Conservation (phyloP, 2,797 vertebrate genomes). For the Rhinichthys osculus region DNA sequence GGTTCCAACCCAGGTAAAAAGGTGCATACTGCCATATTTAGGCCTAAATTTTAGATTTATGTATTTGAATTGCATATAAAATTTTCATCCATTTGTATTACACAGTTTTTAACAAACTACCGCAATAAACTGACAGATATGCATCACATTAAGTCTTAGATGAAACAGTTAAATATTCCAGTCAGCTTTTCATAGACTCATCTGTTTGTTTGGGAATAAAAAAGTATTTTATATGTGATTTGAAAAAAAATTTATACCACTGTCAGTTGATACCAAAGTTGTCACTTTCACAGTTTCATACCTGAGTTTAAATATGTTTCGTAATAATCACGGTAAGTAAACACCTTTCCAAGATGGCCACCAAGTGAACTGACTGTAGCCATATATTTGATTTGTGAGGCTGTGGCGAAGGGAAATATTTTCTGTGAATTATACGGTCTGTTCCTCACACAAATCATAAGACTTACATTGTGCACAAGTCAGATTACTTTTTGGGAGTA, state of each 20-base stretch:
- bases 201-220: not conserved
- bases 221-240: not conserved
- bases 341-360: not conserved
- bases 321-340: not conserved
- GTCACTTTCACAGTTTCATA: not conserved
- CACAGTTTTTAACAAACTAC: too few species aligned
- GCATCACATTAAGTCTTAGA: too few species aligned
- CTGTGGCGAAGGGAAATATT: not conserved
- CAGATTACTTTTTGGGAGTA: not conserved
- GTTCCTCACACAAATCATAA: not conserved
- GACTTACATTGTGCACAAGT: too few species aligned
- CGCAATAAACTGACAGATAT: too few species aligned
- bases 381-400: not conserved
- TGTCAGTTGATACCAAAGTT: not conserved
- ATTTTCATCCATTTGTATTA: too few species aligned
- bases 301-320: not conserved
- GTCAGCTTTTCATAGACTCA: too few species aligned
- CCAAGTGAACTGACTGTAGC: not conserved
- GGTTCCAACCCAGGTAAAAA: too few species aligned
- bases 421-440: not conserved
- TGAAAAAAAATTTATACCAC: not conserved
- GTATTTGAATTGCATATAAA: too few species aligned
- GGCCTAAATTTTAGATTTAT: too few species aligned
- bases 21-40: too few species aligned
- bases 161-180: too few species aligned